These are phyloP conservation scores for Callithrix jacchus DNA, from an alignment of 2,113 vertebrate species.

Conservation along the genomic window DNA sequence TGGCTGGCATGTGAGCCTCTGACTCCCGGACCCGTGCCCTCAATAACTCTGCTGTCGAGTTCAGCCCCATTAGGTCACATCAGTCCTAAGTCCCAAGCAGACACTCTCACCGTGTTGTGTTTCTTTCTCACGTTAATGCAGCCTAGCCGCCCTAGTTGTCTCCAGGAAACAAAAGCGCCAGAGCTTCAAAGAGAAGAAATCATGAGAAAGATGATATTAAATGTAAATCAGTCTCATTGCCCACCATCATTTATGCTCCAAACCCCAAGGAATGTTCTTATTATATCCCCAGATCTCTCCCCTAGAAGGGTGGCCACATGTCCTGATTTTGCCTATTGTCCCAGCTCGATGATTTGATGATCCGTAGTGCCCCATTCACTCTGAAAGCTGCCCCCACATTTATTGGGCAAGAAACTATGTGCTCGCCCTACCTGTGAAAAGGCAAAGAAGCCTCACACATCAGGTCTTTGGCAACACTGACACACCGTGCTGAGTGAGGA, in stretches of 20 bases:
- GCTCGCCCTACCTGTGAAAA: background rate
- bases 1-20: background rate
- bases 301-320: background rate
- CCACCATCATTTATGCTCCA: background rate
- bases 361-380: background rate
- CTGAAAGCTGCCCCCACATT: background rate
- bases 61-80: background rate
- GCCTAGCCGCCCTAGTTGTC: background rate
- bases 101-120: background rate
- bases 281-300: background rate
- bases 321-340: background rate
- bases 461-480: background rate
- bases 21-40: background rate
- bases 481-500: background rate
- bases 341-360: background rate
- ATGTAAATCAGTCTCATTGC: background rate
- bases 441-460: background rate
- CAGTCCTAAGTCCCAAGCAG: background rate
- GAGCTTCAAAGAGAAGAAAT: background rate
- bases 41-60: background rate
- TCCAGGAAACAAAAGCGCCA: constrained; percentile 4
- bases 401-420: background rate
- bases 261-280: background rate
- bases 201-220: background rate
- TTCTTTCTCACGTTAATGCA: background rate